phyloP scores from a whole-genome alignment of 2,888 invertebrate species.

The Thymelicus sylvestris region DNA sequence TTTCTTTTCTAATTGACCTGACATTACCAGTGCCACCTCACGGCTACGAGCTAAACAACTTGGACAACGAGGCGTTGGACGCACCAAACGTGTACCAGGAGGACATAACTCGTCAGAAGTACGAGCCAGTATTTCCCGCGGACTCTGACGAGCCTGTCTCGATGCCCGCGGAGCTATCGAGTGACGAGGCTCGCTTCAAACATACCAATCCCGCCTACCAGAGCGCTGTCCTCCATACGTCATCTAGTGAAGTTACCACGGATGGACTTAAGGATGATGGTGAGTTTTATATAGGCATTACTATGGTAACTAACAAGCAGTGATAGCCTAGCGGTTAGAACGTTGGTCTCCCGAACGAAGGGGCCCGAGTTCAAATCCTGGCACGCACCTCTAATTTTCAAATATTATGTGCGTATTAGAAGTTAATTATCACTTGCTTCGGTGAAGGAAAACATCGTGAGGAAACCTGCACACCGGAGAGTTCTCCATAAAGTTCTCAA shows the following conservation, averaged over 20 bases:
- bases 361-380: no score
- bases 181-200: conserved; percentile 85
- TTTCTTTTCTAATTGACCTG: not conserved
- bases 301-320: no score
- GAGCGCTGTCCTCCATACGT: conserved; percentile 87
- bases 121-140: conserved; percentile 68
- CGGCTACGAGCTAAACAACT: conserved; percentile 87
- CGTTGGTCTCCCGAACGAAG: no score
- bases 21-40: conserved; percentile 84
- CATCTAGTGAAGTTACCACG: conserved; percentile 64
- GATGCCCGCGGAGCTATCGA: conserved; percentile 71
- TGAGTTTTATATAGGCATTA: conserved; percentile 44
- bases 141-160: conserved; percentile 78
- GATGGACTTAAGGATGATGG: conserved; percentile 77
- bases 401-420: no score
- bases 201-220: conserved; percentile 91
- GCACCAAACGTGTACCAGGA: conserved; percentile 84
- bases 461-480: no score
- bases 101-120: conserved; percentile 65
- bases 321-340: no score
- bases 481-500: no score
- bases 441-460: no score
- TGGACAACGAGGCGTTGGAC: conserved; percentile 87
- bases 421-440: no score
- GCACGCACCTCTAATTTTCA: no score